Evolutionary conservation across 2,113 vertebrate genomes (phyloP), one percentile per base, ranked within the genome.

Genomic region (Otolemur garnettii): DNA sequence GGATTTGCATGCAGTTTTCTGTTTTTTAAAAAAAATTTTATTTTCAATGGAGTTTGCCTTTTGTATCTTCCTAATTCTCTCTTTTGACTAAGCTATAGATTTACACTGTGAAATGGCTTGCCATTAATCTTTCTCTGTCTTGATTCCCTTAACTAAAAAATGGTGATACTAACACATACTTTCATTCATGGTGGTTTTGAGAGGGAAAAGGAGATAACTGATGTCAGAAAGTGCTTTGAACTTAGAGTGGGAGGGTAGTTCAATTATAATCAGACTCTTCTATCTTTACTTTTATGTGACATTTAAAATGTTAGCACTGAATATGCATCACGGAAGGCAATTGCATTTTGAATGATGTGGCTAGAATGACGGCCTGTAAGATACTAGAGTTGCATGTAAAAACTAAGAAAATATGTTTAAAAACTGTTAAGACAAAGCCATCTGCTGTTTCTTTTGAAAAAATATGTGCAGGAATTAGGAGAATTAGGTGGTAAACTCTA

Each of bases 281-380:
- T 72, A 9, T 90, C 69, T 90, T 95, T 71, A 38, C 74, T 93
- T 95, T 66, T 35, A 30, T n/a, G 64, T 80, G 59, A 42, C 79
- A 83, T 86, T 94, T 94, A 86, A 21, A 66, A 55, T 71, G 83
- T 77, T 89, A 83, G 5, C 69, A 38, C 24, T 75, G 75, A 93
- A n/a, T 93, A 35, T 4, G 1, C 59, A 35, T 45, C 53, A 87
- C 78, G 50, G 74, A 62, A 50, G 79, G 79, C 75, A 78, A 60
- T 60, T 57, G 53, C 21, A 38, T 79, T 90, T 64, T 81, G 83
- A 66, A 28, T 62, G 89, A 74, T 59, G 35, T 12, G 53, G 81
- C 30, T 62, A 38, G 50, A 59, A n/a, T 60, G 53, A 75, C 15
- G 64, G 80, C 69, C 59, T 68, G 3, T 55, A 35, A 71, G 62